Base-by-base conservation (phyloP, 2,888 invertebrate species). In the Luffia ferchaultella region DNA sequence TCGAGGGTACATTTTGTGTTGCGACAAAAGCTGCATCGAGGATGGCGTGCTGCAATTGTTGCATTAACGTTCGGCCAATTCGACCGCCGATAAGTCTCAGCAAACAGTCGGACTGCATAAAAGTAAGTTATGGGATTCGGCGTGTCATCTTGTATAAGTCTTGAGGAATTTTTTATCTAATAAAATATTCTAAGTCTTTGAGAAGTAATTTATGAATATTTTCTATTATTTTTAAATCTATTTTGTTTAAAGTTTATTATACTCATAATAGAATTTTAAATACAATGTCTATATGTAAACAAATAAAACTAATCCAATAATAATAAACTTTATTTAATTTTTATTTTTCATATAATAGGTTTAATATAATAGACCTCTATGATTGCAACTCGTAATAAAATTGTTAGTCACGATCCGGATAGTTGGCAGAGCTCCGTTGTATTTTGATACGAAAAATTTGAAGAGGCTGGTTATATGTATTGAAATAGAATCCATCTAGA, bases 51-150 rank as follows among this genome's bases (percentile, higher is more conserved):
- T 90, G 90, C 73, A 73, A 76, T 58, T 89, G 90, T 71, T 90
- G 91, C 73, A 84, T 85, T 62, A 86, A 87, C 61, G 88, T 88
- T 54, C 84, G 88, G 61, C 90, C 91, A 52, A 88, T 95, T 60
- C 87, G 90, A 63, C 86, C 90, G 57, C 94, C 95, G 55, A 90
- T 95, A 68, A 91, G 90, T 71, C 79, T 92, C 59, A 86, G 68
- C 65, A 90, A 89, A 62, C 82, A 82, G 64, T 93, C 95, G 55
- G 93, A 93, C 62, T 75, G 88, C 56, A 79, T 93, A 57, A 93
- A 91, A 89, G 93, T 93, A 84, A 89, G 87, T 72, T 16, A 5
- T 16, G 7, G 12, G 12, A 12, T 40, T 40, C 40, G 9, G 12
- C 40, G 12, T 40, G 40, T 40, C 7, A 40, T 9, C 7, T 40